A percentile compares a stretch with the other conserved stretches of the same genome.
Evolutionary conservation across 1,140 invertebrate genomes (phyloP).

Genomic region (Agrypnia vestita): DNA sequence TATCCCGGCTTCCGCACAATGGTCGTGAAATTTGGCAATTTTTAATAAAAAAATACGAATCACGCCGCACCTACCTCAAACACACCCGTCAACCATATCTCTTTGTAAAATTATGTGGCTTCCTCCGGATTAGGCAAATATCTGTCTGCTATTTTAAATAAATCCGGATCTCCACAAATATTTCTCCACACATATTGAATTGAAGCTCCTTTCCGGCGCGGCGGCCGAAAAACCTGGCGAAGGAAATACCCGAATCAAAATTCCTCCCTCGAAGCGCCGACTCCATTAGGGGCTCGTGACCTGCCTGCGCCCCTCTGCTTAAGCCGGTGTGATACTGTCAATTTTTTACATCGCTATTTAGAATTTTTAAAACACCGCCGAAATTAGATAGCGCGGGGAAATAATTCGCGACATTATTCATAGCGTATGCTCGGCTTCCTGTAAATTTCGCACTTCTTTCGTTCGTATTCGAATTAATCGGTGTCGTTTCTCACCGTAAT

Average conservation of each 20-base stretch:
- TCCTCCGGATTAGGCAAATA: constrained; percentile 45
- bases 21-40: background rate
- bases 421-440: background rate
- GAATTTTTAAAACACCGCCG: constrained; percentile 34
- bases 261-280: constrained; percentile 51
- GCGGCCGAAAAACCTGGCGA: constrained; percentile 47
- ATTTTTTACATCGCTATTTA: constrained; percentile 51
- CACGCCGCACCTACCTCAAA: constrained; percentile 2
- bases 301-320: constrained; percentile 15
- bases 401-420: constrained; percentile 45
- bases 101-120: constrained; percentile 21
- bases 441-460: constrained; percentile 16
- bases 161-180: constrained; percentile 39
- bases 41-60: background rate
- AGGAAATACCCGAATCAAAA: constrained; percentile 59
- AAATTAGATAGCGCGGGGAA: constrained; percentile 41
- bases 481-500: constrained; percentile 37
- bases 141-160: constrained; percentile 46
- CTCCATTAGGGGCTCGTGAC: constrained; percentile 50
- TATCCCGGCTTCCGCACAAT: background rate
- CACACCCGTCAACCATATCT: constrained; percentile 9
- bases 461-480: constrained; percentile 36
- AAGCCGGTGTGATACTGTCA: constrained; percentile 45
- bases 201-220: constrained; percentile 4
- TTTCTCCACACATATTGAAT: constrained; percentile 47